A percentile compares a stretch with the other conserved stretches of the same genome.
Conservation (phyloP, 2,113 vertebrate species). For the Cercocebus atys region DNA sequence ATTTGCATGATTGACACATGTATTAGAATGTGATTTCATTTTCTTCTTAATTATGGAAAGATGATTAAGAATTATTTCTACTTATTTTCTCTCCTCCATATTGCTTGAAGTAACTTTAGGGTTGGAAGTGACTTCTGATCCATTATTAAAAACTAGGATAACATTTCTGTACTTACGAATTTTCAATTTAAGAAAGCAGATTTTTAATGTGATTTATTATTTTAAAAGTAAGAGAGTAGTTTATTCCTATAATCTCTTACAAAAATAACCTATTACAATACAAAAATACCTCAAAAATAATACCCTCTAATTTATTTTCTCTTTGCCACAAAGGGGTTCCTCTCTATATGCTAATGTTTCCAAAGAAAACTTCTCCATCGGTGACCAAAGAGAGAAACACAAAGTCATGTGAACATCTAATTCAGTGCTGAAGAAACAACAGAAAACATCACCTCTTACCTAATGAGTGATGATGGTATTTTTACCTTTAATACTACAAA, state of each 20-base stretch:
- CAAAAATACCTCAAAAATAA: background rate
- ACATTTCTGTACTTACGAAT: background rate
- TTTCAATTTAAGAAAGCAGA: slow-evolving; percentile 15
- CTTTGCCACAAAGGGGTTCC: background rate
- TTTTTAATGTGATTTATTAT: background rate
- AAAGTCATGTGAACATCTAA: background rate
- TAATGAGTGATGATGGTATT: background rate
- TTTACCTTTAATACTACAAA: background rate
- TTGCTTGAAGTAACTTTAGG: background rate
- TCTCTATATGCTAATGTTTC: background rate
- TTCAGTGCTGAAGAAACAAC: slow-evolving; percentile 31
- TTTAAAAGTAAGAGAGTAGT: background rate
- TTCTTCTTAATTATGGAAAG: slow-evolving; percentile 13
- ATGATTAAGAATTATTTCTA: background rate
- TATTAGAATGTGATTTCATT: background rate
- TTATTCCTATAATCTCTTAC: background rate
- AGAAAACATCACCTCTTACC: background rate
- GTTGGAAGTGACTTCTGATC: background rate
- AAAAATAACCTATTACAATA: background rate
- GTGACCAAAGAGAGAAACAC: background rate
- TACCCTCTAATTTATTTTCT: background rate
- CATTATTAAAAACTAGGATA: background rate
- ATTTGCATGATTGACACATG: background rate
- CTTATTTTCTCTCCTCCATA: background rate
- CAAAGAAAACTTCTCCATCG: background rate